phyloP scores from a whole-genome alignment of 2,888 invertebrate genomes.

The Eurytoma adleriae region DNA sequence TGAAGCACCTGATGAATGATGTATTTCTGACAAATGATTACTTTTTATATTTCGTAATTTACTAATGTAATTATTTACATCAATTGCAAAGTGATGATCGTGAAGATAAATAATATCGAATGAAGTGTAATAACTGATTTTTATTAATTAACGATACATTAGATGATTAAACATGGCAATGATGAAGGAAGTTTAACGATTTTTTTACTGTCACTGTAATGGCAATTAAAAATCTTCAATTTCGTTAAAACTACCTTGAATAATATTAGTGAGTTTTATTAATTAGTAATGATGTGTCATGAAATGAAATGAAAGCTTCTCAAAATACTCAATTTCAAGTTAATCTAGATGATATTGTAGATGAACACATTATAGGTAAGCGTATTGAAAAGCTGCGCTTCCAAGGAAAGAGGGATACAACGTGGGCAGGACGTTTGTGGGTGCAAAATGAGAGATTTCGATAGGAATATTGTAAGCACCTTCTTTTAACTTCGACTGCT shows the following conservation, averaged over 20 bases:
- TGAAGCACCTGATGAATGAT: too few relatives aligned
- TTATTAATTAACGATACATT: not conserved
- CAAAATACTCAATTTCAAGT: too few relatives aligned
- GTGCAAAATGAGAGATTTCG: constrained; percentile 37
- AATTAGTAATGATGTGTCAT: too few relatives aligned
- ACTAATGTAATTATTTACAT: too few relatives aligned
- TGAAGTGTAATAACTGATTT: not conserved
- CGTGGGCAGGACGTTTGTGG: constrained; percentile 9
- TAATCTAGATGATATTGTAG: too few relatives aligned
- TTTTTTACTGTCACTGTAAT: not conserved
- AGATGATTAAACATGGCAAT: not conserved
- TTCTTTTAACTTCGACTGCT: constrained; percentile 37
- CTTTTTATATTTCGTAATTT: too few relatives aligned
- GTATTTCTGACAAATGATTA: too few relatives aligned
- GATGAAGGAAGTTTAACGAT: not conserved
- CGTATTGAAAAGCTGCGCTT: constrained; percentile 21
- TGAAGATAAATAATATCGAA: too few relatives aligned
- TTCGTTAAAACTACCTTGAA: too few relatives aligned
- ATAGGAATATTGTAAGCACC: constrained; percentile 41
- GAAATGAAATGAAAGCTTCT: too few relatives aligned
- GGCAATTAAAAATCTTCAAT: not conserved
- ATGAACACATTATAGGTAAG: constrained; percentile 7
- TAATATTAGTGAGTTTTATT: too few relatives aligned
- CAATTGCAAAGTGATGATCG: too few relatives aligned
- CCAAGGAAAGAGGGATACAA: constrained; percentile 9